Evolutionary conservation across 2,888 invertebrate genomes (phyloP).

Genomic region (Zygaena filipendulae): DNA sequence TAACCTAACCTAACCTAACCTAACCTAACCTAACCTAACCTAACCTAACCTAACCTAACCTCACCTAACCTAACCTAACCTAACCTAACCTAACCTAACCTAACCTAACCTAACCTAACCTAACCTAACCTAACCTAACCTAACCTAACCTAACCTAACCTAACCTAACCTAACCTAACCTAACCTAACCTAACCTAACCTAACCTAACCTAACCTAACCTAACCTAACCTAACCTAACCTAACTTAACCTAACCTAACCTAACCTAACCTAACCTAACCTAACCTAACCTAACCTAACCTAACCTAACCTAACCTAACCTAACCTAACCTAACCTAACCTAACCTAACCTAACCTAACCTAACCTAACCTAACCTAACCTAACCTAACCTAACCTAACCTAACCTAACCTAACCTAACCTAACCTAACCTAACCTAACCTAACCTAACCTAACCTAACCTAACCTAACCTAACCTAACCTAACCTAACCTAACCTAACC

Average conservation of each 20-base stretch:
- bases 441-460: constrained; percentile 15
- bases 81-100: constrained; percentile 8
- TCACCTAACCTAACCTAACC: constrained; percentile 9
- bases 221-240: constrained; percentile 8
- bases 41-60: constrained; percentile 8
- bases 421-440: constrained; percentile 13
- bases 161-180: constrained; percentile 9
- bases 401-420: constrained; percentile 4
- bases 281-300: constrained; percentile 9
- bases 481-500: constrained; percentile 17
- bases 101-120: constrained; percentile 9
- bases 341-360: constrained; percentile 8
- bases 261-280: constrained; percentile 8
- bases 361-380: constrained; percentile 5
- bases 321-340: constrained; percentile 9
- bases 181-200: constrained; percentile 8
- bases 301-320: constrained; percentile 9
- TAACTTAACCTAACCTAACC: constrained; percentile 8
- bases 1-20: constrained; percentile 8
- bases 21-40: constrained; percentile 8
- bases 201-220: constrained; percentile 9
- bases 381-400: constrained; percentile 5
- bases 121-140: constrained; percentile 8
- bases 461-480: constrained; percentile 11
- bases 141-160: constrained; percentile 9